These are phyloP conservation scores for Melanaphis sacchari DNA, from an alignment of 1,140 invertebrate genomes.

Conservation along the genomic window DNA sequence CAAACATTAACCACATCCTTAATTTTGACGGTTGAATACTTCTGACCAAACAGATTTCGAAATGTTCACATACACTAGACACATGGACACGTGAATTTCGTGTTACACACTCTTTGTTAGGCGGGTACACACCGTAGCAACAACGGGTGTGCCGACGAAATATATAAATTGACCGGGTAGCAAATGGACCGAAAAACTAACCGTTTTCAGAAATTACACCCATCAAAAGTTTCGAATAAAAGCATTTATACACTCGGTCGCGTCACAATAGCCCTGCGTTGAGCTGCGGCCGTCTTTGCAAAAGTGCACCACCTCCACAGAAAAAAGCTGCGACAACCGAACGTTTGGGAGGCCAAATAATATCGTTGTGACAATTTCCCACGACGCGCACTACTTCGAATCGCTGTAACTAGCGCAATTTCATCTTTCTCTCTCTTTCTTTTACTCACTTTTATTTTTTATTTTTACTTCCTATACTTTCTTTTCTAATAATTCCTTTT, in stretches of 20 bases:
- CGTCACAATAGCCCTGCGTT: constrained; percentile 35
- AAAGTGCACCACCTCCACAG: background rate
- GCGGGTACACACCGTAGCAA: background rate
- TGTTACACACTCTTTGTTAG: background rate
- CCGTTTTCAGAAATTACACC: constrained; percentile 55
- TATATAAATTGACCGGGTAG: constrained; percentile 50
- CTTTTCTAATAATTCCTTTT: background rate
- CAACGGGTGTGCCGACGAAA: background rate
- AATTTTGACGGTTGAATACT: background rate
- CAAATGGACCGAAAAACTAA: constrained; percentile 57
- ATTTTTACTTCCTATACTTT: background rate
- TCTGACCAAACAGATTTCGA: constrained; percentile 6
- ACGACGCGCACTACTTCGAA: background rate
- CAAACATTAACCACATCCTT: background rate
- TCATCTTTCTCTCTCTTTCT: background rate
- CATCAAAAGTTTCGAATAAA: constrained; percentile 57
- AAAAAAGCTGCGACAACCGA: background rate
- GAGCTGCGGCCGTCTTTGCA: background rate
- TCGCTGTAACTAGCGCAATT: background rate
- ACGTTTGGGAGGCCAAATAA: background rate
- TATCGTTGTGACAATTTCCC: constrained; percentile 1
- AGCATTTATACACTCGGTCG: constrained; percentile 55
- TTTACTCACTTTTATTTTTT: background rate
- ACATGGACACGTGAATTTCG: background rate
- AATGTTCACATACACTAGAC: background rate